Evolutionary conservation across 23 tunicate genomes (phyloP), one percentile per base, ranked within the genome.

Genomic region (Corella eumyota): DNA sequence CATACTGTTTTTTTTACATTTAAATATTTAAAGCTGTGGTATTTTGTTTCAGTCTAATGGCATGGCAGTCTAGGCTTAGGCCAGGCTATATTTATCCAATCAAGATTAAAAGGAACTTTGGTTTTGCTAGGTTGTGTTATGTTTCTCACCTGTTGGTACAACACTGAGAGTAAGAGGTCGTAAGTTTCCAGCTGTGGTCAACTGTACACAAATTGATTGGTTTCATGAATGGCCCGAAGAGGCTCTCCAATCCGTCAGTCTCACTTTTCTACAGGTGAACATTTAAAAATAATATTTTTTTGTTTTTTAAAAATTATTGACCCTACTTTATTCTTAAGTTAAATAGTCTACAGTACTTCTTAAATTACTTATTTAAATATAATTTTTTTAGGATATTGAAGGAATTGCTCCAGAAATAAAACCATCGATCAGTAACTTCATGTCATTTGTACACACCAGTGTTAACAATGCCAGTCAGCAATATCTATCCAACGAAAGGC

Each of bases 151-250:
- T 0, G 99, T 93, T 29, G 99, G 99, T 22, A 56, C 95, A 1
- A 93, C 95, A 13, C 53, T 93, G 25, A 74, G 99, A 1, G 95
- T 93, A 0, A 83, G 99, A 3, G 93, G 95, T 15, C 74, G 99
- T 1, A 93, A 93, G 50, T 93, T 93, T 45, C 99, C 99, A 30
- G 99, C 99, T 28, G 82, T 93, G 48, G 99, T 93, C 73, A 93
- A 93, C 70, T 93, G 99, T 64, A 93, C 99, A 28, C 93, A 88
- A 52, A 93, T 93, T 53, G 95, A 93, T 53, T 93, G 99, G 99
- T 93, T 93, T 65, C 99, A 93, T 44, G 99, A 93, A 53, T 93
- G 99, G 99, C 99, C 99, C 6, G 80, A 77, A 68, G 99, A 93
- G 55, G 99, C 99, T 22, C 69, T 93, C 9, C 64, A 59, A 67